A percentile compares a stretch with the other conserved stretches of the same genome.
These are phyloP conservation scores for Drosophila eohydei DNA, from an alignment of 2,888 invertebrate species.

Conservation along the genomic window DNA sequence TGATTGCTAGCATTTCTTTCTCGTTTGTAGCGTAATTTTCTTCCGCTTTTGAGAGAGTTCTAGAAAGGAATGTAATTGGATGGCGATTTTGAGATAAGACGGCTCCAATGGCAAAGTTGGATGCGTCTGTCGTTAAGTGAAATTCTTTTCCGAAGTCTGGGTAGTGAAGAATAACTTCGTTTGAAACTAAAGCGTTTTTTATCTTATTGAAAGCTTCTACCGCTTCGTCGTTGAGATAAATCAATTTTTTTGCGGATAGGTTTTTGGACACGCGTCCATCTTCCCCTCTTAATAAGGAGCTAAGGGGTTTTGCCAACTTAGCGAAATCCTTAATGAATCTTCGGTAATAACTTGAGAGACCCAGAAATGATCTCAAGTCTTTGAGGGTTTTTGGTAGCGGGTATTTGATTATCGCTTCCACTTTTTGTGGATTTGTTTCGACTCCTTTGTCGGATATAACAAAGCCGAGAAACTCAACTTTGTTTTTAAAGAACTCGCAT, in stretches of 20 bases:
- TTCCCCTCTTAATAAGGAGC: neutral
- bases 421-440: too few species aligned
- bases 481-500: too few species aligned
- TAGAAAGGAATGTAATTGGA: too few species aligned
- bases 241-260: neutral
- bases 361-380: slow-evolving; percentile 13
- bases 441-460: too few species aligned
- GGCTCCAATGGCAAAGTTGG: neutral
- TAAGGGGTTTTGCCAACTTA: slow-evolving; percentile 20
- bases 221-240: neutral
- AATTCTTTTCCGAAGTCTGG: neutral
- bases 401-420: too few species aligned
- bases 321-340: slow-evolving; percentile 15
- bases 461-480: too few species aligned
- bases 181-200: neutral
- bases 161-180: neutral
- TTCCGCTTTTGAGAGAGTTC: too few species aligned
- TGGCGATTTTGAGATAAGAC: too few species aligned
- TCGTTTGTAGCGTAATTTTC: too few species aligned
- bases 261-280: neutral
- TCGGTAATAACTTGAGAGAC: slow-evolving; percentile 7
- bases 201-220: neutral
- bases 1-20: too few species aligned
- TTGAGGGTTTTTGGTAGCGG: slow-evolving; percentile 1
- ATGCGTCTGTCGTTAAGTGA: neutral